Percentiles rank a stretch among this genome's conserved stretches.
phyloP scores from a whole-genome alignment of 1,140 invertebrate species.

The Riptortus pedestris region DNA sequence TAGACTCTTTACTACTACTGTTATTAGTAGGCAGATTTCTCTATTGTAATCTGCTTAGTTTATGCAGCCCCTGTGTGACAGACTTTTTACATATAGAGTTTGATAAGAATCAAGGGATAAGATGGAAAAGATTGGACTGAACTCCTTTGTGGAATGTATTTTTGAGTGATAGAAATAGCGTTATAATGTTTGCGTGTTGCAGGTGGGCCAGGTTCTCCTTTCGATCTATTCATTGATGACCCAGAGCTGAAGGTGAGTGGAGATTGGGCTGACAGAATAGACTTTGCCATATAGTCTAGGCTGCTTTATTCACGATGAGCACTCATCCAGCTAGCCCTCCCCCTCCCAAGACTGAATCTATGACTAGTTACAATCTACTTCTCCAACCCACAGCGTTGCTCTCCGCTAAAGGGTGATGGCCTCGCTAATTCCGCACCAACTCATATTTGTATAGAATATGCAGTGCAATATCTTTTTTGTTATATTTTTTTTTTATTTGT shows the following conservation, averaged over 20 bases:
- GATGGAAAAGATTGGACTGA: neutral
- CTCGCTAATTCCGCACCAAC: neutral
- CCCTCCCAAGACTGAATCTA: neutral
- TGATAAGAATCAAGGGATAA: neutral
- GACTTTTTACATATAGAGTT: neutral
- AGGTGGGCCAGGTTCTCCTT: slow-evolving; percentile 33
- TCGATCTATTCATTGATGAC: slow-evolving; percentile 61
- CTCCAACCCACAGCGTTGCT: neutral
- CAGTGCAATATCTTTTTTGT: neutral
- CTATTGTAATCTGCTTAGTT: no score
- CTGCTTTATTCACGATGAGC: no score
- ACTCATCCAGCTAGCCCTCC: neutral
- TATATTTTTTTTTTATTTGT: no score
- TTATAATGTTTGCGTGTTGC: neutral
- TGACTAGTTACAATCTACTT: neutral
- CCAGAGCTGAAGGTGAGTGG: slow-evolving; percentile 45
- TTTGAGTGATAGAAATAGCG: neutral
- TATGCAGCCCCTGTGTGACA: no score
- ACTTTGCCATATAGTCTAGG: slow-evolving; percentile 46
- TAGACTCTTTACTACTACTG: neutral
- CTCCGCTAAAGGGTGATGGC: neutral
- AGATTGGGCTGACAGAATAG: slow-evolving; percentile 48
- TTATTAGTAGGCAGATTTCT: neutral
- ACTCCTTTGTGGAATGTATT: neutral
- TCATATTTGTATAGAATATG: neutral